Evolutionary conservation across 2,888 invertebrate genomes (phyloP).

Genomic region (Andrena bicolor): DNA sequence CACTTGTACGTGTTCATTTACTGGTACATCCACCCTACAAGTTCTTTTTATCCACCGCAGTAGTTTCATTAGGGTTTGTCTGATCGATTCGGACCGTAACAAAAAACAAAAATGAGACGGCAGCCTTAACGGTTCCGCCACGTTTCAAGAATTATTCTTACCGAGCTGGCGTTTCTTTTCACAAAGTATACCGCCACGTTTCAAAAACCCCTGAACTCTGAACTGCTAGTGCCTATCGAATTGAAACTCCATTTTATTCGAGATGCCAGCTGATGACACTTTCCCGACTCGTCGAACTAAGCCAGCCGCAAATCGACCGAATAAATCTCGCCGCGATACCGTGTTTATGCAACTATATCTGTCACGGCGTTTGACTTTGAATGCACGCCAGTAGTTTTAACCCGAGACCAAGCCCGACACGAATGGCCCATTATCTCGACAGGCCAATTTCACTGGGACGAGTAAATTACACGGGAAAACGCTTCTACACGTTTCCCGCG

Average conservation of each 20-base stretch:
- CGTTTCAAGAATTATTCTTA: too few species aligned
- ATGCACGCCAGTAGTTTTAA: slow-evolving; percentile 35
- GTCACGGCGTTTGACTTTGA: slow-evolving; percentile 40
- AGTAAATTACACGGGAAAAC: slow-evolving; percentile 36
- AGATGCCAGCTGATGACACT: neutral
- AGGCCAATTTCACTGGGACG: slow-evolving; percentile 29
- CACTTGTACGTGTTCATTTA: too few species aligned
- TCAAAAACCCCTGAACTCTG: neutral
- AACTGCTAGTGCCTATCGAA: neutral
- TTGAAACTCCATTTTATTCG: neutral
- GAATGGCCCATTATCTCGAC: slow-evolving; percentile 30
- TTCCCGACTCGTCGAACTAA: neutral
- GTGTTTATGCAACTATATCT: slow-evolving; percentile 5
- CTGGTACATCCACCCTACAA: too few species aligned
- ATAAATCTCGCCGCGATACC: slow-evolving; percentile 5
- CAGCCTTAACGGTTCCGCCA: too few species aligned
- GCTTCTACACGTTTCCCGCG: neutral
- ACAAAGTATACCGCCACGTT: neutral
- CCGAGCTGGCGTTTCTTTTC: too few species aligned
- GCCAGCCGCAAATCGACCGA: neutral
- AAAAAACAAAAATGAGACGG: too few species aligned
- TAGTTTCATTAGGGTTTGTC: too few species aligned
- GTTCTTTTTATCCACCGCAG: too few species aligned
- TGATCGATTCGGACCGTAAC: too few species aligned
- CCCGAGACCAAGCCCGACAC: slow-evolving; percentile 12